phyloP scores from a whole-genome alignment of 2,888 invertebrate genomes.

The Drepanosiphum platanoidis region DNA sequence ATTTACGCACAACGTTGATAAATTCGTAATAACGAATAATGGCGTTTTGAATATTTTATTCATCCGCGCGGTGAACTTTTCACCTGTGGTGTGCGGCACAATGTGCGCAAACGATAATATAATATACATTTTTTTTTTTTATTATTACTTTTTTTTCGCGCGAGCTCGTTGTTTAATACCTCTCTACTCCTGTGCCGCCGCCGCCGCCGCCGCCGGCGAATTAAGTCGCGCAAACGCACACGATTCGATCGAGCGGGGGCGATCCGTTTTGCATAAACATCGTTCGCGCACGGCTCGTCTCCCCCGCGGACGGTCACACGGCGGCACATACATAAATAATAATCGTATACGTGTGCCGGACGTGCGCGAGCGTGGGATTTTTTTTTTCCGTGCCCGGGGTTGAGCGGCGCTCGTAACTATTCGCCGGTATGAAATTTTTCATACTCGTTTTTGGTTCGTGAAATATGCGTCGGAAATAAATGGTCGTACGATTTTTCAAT shows the following conservation, averaged over 20 bases:
- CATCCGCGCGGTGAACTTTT: neutral
- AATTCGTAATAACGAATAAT: conserved; percentile 31
- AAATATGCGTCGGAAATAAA: too few species aligned
- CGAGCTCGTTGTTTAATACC: too few species aligned
- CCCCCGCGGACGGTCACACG: neutral
- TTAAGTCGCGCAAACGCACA: neutral
- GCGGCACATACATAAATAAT: too few species aligned
- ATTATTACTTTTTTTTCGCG: too few species aligned
- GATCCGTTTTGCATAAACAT: neutral
- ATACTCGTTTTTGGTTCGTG: too few species aligned
- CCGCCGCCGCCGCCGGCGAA: neutral
- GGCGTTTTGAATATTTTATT: conserved; percentile 18
- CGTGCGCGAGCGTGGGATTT: too few species aligned
- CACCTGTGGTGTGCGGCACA: neutral
- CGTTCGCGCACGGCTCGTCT: neutral
- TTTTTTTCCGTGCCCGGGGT: too few species aligned
- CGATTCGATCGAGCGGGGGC: neutral
- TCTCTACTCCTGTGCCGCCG: too few species aligned
- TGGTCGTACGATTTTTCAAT: too few species aligned
- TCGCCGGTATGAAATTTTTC: too few species aligned
- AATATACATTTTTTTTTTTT: neutral
- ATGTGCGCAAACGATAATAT: neutral
- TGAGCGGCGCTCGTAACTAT: too few species aligned
- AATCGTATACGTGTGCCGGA: too few species aligned
- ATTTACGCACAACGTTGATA: neutral